Base-by-base conservation (phyloP, 1,140 invertebrate genomes). In the Microplitis mediator region DNA sequence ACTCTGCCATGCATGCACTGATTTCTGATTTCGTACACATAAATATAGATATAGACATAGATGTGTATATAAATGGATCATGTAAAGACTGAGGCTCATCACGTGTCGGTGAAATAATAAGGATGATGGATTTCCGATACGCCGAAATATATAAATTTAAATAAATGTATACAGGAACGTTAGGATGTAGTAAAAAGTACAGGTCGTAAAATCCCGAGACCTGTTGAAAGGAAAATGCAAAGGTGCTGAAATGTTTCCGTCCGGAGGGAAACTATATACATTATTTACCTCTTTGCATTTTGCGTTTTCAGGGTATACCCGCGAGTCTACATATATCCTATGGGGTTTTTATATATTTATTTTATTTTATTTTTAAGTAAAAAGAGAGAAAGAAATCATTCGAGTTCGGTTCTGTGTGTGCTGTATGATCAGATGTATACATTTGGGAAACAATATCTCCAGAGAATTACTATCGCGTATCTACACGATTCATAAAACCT, bases 101-200 rank as follows among this genome's bases (percentile, higher is more conserved):
- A 58, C 56, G 23, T 23, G 56, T 23, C 56, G 9, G 14, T 23
- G 6, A 58, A 58, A 23, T 58, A 31, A 58, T 58, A 31, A 58
- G 23, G 56, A 58, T 58, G 23, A 58, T 58, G 56, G 16, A 58
- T 58, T 58, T 58, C 56, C 56, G 16, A 58, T 58, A 58, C 23
- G 2, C 56, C 2, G 3, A 58, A 23, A 23, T 32, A 4, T 45
- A 45, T 45, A 45, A 45, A 45, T 45, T 45, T 45, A 45, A 45
- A 45, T 45, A 45, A 45, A 45, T 45, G 39, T 45, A 45, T 9
- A 39, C 39, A 5, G 39, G 8, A 5, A 45, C 39, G 39, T 45
- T 45, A 45, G 39, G 39, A 45, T 45, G 6, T 45, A 9, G 39
- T 45, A 45, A 45, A 45, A 58, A 23, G 16, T 58, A 58, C 16